phyloP scores from a whole-genome alignment of 1,140 invertebrate species.

The Heterodera schachtii region DNA sequence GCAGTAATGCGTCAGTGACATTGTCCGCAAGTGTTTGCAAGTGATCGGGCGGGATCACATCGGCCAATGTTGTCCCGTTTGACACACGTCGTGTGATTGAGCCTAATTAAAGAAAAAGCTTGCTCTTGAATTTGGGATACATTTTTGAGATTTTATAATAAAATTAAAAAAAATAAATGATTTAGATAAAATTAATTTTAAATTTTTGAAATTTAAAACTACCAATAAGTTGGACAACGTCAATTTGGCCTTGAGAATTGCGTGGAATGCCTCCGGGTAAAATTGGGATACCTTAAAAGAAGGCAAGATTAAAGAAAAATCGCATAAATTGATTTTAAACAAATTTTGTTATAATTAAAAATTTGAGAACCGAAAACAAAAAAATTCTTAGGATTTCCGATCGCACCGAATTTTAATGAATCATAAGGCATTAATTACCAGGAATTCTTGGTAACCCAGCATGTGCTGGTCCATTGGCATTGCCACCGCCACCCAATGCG shows the following conservation, averaged over 20 bases:
- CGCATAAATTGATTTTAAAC: constrained; percentile 2
- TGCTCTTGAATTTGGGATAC: too few species aligned
- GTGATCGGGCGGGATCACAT: constrained; percentile 65
- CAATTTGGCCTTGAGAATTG: constrained; percentile 65
- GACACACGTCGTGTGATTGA: constrained; percentile 65
- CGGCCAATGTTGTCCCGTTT: constrained; percentile 64
- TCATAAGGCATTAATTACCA: neutral
- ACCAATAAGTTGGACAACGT: constrained; percentile 64
- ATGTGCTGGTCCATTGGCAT: constrained; percentile 55
- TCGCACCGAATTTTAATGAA: too few species aligned
- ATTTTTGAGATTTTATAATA: too few species aligned
- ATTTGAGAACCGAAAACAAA: neutral
- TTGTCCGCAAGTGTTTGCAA: constrained; percentile 62
- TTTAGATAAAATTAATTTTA: too few species aligned
- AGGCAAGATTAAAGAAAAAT: neutral
- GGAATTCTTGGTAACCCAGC: constrained; percentile 61
- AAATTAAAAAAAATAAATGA: too few species aligned
- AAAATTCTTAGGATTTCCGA: too few species aligned
- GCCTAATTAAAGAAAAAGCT: constrained; percentile 16
- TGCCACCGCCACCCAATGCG: constrained; percentile 58
- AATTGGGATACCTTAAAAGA: constrained; percentile 57
- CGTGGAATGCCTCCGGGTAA: constrained; percentile 64
- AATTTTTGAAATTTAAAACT: constrained; percentile 24
- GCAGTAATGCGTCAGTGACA: constrained; percentile 45
- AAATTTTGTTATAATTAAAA: too few species aligned